These are phyloP conservation scores for Hartigia nigra DNA, from an alignment of 2,888 invertebrate genomes.

Conservation along the genomic window DNA sequence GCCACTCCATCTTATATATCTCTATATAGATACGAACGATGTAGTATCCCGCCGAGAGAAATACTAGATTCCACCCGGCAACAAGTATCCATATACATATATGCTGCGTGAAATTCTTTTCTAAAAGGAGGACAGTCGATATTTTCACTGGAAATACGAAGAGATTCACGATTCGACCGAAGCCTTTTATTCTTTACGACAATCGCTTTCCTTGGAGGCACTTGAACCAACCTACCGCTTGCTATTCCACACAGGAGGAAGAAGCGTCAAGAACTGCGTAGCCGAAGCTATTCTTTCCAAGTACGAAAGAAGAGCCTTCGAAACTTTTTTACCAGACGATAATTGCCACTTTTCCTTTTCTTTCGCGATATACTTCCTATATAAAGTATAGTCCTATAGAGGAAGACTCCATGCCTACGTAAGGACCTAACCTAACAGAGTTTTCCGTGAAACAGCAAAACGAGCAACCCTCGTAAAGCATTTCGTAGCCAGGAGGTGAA, in stretches of 20 bases:
- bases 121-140: neutral
- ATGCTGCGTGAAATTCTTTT: neutral
- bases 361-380: neutral
- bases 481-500: neutral
- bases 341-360: neutral
- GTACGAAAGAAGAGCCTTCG: neutral
- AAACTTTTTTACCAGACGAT: neutral
- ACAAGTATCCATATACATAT: neutral
- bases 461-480: neutral
- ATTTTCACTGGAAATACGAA: neutral
- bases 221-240: neutral
- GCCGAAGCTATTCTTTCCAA: neutral
- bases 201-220: neutral
- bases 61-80: neutral
- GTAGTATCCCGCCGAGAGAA: neutral
- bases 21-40: neutral
- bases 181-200: neutral
- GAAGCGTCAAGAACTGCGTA: neutral
- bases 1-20: neutral
- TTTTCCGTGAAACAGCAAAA: neutral
- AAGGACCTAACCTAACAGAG: neutral
- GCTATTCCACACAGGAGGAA: no score
- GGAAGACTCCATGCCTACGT: neutral
- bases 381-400: neutral
- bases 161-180: neutral